These are phyloP conservation scores for Busseola fusca DNA, from an alignment of 2,888 invertebrate species.

Conservation along the genomic window DNA sequence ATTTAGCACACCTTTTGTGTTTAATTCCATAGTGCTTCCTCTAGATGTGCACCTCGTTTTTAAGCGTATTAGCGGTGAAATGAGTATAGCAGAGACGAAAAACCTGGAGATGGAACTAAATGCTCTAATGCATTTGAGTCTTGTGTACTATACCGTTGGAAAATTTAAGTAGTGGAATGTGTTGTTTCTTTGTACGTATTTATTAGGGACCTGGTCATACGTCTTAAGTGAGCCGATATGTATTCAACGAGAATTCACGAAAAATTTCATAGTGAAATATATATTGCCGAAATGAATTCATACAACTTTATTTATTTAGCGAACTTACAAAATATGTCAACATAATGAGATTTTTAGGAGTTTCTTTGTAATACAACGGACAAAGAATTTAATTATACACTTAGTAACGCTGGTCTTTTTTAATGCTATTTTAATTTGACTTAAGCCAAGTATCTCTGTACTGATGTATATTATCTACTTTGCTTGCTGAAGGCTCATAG, in stretches of 20 bases:
- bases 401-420: conserved; percentile 10
- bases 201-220: background rate
- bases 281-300: background rate
- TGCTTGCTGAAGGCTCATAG: background rate
- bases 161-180: background rate
- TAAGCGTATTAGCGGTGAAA: conserved; percentile 46
- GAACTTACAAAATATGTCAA: conserved; percentile 9
- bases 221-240: background rate
- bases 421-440: conserved; percentile 36
- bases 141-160: background rate
- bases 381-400: conserved; percentile 30
- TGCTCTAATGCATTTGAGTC: conserved; percentile 24
- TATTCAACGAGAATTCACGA: background rate
- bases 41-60: conserved; percentile 40
- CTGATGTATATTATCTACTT: background rate
- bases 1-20: conserved; percentile 49
- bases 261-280: background rate
- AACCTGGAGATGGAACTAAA: conserved; percentile 15
- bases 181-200: background rate
- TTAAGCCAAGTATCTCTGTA: background rate
- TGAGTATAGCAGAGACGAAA: conserved; percentile 34
- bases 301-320: background rate
- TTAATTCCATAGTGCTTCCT: conserved; percentile 29
- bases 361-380: conserved; percentile 31
- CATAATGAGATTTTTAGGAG: conserved; percentile 28